Evolutionary conservation across 1,140 invertebrate species (phyloP).

Genomic region (Reticulitermes speratus): DNA sequence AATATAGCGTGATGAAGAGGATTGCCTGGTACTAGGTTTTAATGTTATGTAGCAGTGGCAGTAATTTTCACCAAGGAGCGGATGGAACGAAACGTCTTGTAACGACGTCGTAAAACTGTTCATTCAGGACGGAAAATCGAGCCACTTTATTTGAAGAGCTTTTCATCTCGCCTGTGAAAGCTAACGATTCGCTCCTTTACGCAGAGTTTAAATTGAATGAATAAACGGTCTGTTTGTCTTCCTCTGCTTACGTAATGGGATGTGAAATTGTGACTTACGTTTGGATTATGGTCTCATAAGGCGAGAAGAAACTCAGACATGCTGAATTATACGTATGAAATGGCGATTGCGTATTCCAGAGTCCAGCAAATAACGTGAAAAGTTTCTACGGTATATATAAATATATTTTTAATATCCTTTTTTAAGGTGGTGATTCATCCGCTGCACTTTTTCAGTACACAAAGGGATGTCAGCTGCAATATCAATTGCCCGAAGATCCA

Average conservation of each 20-base stretch:
- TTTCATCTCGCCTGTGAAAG: not conserved
- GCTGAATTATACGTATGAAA: no score
- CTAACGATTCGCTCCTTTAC: not conserved
- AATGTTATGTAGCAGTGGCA: not conserved
- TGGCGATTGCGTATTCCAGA: no score
- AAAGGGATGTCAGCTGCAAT: no score
- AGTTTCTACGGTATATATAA: no score
- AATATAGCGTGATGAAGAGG: no score
- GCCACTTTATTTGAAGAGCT: slow-evolving; percentile 1
- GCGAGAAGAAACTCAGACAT: not conserved
- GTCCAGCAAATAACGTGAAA: no score
- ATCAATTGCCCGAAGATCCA: no score
- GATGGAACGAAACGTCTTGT: not conserved
- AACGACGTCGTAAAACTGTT: not conserved
- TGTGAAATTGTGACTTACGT: not conserved
- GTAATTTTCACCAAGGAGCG: not conserved
- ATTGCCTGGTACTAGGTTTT: no score
- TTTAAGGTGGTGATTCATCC: no score
- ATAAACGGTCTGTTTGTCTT: not conserved
- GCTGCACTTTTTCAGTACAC: no score
- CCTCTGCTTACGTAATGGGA: not conserved
- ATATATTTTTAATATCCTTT: no score
- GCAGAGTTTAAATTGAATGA: not conserved
- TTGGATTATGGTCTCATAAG: not conserved
- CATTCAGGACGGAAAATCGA: not conserved